Evolutionary conservation across 2,797 vertebrate species (phyloP), one percentile per base, ranked within the genome.

Genomic region (Pelochelys cantorii): DNA sequence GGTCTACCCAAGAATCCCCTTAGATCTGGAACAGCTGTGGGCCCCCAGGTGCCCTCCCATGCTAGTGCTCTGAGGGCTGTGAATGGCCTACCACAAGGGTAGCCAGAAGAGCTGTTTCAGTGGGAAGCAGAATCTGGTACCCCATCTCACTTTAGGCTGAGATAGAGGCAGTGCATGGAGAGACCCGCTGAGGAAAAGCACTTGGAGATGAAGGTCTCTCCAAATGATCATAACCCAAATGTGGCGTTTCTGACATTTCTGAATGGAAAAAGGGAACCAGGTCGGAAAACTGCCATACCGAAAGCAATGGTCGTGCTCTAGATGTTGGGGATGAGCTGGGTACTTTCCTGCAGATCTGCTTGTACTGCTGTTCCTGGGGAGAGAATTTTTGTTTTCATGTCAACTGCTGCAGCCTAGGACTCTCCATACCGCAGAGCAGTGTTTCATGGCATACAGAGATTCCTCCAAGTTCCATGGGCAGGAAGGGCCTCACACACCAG

Each of bases 371-470:
- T 13, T 18, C 53, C 94, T 97, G 86, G 11, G 48, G 55, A 95
- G 74, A 90, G 90, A 95, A 42, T 0, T 5, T 31, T 52, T 94
- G 3, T 13, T 13, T n/a, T 31, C 15, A 59, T 53, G 2, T 85
- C 77, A 92, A 80, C 3, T 85, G 78, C 56, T 52, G 48, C 1
- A 84, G 59, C 4, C 13, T 14, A 5, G 0, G 0, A 1, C 53
- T n/a, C 62, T 11, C 4, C 55, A 5, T 0, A 0, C 59, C 29
- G 54, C 25, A 77, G 65, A 7, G 25, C 37, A 15, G 25, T 25
- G 42, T 68, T n/a, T 6, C 17, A 68, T 34, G n/a, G 31, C 65
- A n/a, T 17, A n/a, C 65, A 68, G n/a, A 68, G 65, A 60, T 60
- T 60, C 25, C 57, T 25, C 57, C 25, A 60, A 60, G 57, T 11